Evolutionary conservation across 2,888 invertebrate genomes (phyloP), one percentile per base, ranked within the genome.

Genomic region (Folsomia candida): DNA sequence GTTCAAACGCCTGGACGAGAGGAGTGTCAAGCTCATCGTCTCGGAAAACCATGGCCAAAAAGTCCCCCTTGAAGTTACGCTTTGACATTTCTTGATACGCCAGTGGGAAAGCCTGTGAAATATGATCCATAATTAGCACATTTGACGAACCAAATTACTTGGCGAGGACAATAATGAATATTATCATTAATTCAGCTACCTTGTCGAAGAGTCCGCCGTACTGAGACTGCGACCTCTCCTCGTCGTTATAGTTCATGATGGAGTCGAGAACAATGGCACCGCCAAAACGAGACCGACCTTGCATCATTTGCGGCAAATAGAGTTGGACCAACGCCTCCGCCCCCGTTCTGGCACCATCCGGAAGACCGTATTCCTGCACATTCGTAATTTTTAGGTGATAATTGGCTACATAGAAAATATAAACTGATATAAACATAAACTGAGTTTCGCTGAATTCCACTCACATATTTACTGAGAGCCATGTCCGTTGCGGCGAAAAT

Each of bases 401-500:
- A n/a, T n/a, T n/a, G n/a, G n/a, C n/a, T n/a, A n/a, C n/a, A n/a
- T n/a, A n/a, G n/a, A n/a, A n/a, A n/a, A n/a, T n/a, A n/a, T n/a
- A n/a, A n/a, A n/a, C n/a, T n/a, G n/a, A n/a, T n/a, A n/a, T n/a
- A n/a, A n/a, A n/a, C n/a, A n/a, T n/a, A n/a, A n/a, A n/a, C n/a
- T n/a, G n/a, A n/a, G n/a, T n/a, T n/a, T n/a, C n/a, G n/a, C n/a
- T n/a, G n/a, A n/a, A n/a, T n/a, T n/a, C n/a, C n/a, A n/a, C 59
- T 59, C 70, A 79, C 81, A 59, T 80, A 75, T 79, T 81, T 81
- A 66, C 77, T 74, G 26, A 78, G 67, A 14, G 75, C 66, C 1
- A 69, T 51, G 47, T 81, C 81, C 29, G 81, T 81, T 20, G 81
- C 80, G n/a, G 80, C 81, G 62, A 81, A 80, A 63, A 81, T 78